Conservation (phyloP, 2,888 invertebrate species). For the Drosophila kambysellisi region DNA sequence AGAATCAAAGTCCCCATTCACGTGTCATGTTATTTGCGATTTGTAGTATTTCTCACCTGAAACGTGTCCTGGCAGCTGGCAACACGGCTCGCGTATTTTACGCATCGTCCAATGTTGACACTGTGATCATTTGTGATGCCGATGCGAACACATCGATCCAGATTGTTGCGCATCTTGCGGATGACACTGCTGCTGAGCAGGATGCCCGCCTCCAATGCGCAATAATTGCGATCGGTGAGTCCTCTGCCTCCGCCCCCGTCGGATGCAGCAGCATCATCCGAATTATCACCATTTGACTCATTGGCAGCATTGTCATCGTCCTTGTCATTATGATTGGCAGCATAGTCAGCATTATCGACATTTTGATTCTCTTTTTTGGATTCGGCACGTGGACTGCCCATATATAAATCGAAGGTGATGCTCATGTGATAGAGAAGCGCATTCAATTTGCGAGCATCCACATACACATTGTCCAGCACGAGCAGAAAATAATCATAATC, state of each 20-base stretch:
- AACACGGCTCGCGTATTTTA: constrained; percentile 85
- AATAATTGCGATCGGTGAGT: constrained; percentile 83
- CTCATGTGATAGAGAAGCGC: constrained; percentile 91
- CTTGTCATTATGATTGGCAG: neutral
- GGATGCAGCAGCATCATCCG: constrained; percentile 15
- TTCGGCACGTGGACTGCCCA: constrained; percentile 89
- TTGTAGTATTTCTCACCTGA: constrained; percentile 82
- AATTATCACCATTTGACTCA: neutral
- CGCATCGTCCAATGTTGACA: constrained; percentile 95
- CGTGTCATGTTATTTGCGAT: neutral
- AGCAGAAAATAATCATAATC: constrained; percentile 97
- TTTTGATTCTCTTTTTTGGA: neutral
- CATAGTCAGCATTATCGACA: constrained; percentile 8
- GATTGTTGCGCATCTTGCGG: constrained; percentile 90
- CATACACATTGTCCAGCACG: constrained; percentile 92
- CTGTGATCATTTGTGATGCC: constrained; percentile 93
- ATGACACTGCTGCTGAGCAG: constrained; percentile 95
- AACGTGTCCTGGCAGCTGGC: constrained; percentile 85
- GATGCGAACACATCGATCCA: constrained; percentile 96
- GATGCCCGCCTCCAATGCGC: constrained; percentile 91
- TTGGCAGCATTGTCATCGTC: constrained; percentile 13
- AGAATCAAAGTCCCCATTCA: neutral
- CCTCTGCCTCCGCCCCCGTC: constrained; percentile 15
- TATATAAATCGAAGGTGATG: constrained; percentile 93
- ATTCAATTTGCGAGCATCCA: constrained; percentile 91